phyloP scores from a whole-genome alignment of 2,888 invertebrate species.

The Ethmia dodecea region DNA sequence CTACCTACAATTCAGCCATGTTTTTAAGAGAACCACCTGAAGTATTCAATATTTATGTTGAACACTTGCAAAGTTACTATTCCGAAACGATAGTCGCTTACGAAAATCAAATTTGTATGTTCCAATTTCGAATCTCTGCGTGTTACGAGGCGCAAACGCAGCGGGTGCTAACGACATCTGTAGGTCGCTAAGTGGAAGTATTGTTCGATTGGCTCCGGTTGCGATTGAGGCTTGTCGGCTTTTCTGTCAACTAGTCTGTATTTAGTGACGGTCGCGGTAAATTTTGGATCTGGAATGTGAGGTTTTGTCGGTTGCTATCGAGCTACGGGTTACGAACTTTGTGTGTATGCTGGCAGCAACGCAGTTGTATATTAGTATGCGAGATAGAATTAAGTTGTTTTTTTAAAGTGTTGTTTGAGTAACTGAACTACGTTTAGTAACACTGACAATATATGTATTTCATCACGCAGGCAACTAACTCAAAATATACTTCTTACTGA shows the following conservation, averaged over 20 bases:
- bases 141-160: conserved; percentile 44
- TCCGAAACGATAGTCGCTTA: too few species aligned
- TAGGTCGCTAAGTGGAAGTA: conserved; percentile 65
- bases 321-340: conserved; percentile 1
- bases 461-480: too few species aligned
- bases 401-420: too few species aligned
- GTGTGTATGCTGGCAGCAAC: background rate
- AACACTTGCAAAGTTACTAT: too few species aligned
- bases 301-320: conserved; percentile 35
- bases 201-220: conserved; percentile 66
- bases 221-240: conserved; percentile 47
- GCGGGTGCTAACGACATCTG: conserved; percentile 74
- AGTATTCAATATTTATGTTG: too few species aligned
- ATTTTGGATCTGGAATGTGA: conserved; percentile 63
- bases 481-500: too few species aligned
- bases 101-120: too few species aligned
- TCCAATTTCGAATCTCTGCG: conserved; percentile 53
- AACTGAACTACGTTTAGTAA: too few species aligned
- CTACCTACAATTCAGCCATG: too few species aligned
- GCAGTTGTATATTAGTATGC: background rate
- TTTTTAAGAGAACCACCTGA: too few species aligned
- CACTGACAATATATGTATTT: too few species aligned
- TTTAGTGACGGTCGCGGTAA: conserved; percentile 64
- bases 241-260: conserved; percentile 51
- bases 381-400: too few species aligned